These are phyloP conservation scores for Zootermopsis nevadensis DNA, from an alignment of 2,888 invertebrate species.

Conservation along the genomic window DNA sequence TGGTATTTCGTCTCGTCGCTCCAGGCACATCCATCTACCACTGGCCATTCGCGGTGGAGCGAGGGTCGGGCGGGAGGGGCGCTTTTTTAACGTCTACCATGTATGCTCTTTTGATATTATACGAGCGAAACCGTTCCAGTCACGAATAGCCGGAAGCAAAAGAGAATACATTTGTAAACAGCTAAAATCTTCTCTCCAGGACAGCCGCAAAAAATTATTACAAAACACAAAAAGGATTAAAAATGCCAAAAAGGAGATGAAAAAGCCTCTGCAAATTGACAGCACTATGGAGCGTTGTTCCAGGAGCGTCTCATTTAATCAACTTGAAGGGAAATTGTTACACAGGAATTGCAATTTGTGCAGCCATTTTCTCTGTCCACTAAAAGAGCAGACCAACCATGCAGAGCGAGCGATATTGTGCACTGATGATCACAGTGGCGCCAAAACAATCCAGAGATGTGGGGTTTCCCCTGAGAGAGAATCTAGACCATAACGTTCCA, in stretches of 20 bases:
- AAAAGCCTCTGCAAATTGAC: too few species aligned
- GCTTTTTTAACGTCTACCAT: neutral
- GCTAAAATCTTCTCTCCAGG: neutral
- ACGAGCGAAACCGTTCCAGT: neutral
- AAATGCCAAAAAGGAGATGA: neutral
- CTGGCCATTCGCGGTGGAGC: too few species aligned
- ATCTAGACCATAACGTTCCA: neutral
- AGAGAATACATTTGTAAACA: constrained; percentile 10
- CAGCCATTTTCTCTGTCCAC: neutral
- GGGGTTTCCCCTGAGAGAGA: neutral
- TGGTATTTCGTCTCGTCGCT: neutral
- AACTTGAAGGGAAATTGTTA: neutral
- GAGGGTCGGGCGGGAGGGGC: too few species aligned
- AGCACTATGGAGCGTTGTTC: too few species aligned
- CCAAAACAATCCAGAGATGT: neutral
- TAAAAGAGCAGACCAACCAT: neutral
- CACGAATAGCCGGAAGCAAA: neutral
- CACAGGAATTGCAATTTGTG: neutral
- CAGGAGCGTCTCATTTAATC: neutral
- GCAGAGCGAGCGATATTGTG: neutral
- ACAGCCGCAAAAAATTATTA: neutral
- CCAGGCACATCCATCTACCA: neutral
- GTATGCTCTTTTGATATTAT: neutral
- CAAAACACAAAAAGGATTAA: neutral
- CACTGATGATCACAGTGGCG: neutral